These are phyloP conservation scores for Clarias fuscus DNA, from an alignment of 2,797 vertebrate genomes.

Conservation along the genomic window DNA sequence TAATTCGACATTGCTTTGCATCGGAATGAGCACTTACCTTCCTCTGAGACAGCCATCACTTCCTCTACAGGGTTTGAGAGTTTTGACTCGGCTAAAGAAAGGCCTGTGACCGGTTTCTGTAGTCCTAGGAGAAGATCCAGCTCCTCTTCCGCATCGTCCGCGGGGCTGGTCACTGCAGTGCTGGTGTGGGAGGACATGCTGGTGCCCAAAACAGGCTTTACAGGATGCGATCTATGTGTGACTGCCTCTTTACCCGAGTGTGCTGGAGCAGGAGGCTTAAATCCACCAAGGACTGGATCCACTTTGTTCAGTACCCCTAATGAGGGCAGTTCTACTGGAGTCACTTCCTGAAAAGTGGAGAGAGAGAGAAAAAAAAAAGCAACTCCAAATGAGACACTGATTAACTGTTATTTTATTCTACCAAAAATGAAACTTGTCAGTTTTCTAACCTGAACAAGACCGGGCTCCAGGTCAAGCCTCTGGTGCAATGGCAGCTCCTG, in stretches of 20 bases:
- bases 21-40: slow-evolving; percentile 45
- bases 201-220: slow-evolving; percentile 4
- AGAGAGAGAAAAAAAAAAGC: background rate
- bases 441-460: slow-evolving; percentile 82
- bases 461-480: slow-evolving; percentile 83
- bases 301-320: slow-evolving; percentile 67
- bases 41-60: background rate
- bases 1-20: background rate
- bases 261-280: slow-evolving; percentile 58
- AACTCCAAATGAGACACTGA: background rate
- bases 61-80: slow-evolving; percentile 20
- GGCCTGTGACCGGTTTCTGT: slow-evolving; percentile 66
- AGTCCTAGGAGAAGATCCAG: slow-evolving; percentile 85
- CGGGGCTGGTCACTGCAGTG: slow-evolving; percentile 6
- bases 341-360: slow-evolving; percentile 67
- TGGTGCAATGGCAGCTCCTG: slow-evolving; percentile 84
- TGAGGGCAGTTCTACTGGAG: slow-evolving; percentile 81
- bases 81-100: slow-evolving; percentile 24
- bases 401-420: background rate
- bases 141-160: slow-evolving; percentile 80
- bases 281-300: slow-evolving; percentile 57
- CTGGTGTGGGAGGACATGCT: slow-evolving; percentile 26
- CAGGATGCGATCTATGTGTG: slow-evolving; percentile 9
- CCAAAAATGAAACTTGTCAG: background rate
- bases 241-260: slow-evolving; percentile 9